Percentiles rank a stretch among this genome's conserved stretches.
These are phyloP conservation scores for Amphiduros pacificus DNA, from an alignment of 2,888 invertebrate species.

Conservation along the genomic window DNA sequence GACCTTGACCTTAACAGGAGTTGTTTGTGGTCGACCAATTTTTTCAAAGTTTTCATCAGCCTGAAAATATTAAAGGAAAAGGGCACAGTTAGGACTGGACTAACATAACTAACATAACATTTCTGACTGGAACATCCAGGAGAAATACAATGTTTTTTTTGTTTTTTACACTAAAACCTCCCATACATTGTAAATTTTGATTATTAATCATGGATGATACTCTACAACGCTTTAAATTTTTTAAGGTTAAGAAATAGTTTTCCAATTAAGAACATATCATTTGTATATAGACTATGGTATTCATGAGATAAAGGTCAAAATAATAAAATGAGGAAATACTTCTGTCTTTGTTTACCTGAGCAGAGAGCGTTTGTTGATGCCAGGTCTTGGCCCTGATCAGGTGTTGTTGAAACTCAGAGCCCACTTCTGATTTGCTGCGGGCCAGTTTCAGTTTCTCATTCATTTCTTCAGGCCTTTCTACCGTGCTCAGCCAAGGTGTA, in stretches of 20 bases:
- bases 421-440: constrained; percentile 42
- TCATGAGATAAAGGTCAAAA: no score
- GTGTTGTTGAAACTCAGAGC: constrained; percentile 38
- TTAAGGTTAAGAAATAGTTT: no score
- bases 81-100: no score
- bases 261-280: no score
- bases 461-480: constrained; percentile 49
- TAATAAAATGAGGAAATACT: not conserved
- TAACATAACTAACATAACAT: no score
- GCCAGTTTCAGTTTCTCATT: constrained; percentile 50
- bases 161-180: no score
- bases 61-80: constrained; percentile 33
- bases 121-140: no score
- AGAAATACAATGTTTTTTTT: no score
- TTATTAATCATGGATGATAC: no score
- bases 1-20: constrained; percentile 46
- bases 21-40: constrained; percentile 36
- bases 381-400: constrained; percentile 45
- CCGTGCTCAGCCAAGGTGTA: constrained; percentile 50
- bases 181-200: not conserved
- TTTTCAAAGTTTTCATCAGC: constrained; percentile 40
- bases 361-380: constrained; percentile 37
- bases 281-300: no score
- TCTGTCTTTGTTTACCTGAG: constrained; percentile 34
- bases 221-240: no score